Evolutionary conservation across 2,113 vertebrate species (phyloP), one percentile per base, ranked within the genome.

Genomic region (Trachemys scripta): DNA sequence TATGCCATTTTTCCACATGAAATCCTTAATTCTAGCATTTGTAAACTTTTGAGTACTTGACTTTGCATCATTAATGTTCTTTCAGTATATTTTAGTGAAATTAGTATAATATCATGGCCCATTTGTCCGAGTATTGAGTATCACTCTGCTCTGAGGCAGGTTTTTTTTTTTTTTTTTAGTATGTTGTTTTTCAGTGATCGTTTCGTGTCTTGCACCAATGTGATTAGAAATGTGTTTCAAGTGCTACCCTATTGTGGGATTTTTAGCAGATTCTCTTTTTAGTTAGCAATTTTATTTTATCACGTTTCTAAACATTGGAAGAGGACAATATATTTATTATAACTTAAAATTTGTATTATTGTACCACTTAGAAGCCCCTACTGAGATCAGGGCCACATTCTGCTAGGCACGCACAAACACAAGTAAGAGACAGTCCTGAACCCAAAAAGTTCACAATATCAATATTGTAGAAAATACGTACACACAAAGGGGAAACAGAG

Each of bases 61-160:
- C 8, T 80, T 94, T 93, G 76, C 31, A 86, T 65, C 5, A 5
- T 90, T 84, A 38, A 38, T 56, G 22, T 31, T 76, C 29, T 89
- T 92, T 90, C 2, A 13, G 80, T 38, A 87, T 19, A 69, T 7
- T 3, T 38, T 53, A 80, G 76, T 82, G 14, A 84, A 84, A 89
- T 1, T 5, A 49, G 4, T 35, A 42, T 17, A 81, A 76, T 59
- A 22, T 7, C 51, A 3, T 4, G 69, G 38, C 16, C 7, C 8
- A n/a, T 49, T 2, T 59, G 13, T 57, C 81, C 2, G 1, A 69
- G 42, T 80, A 62, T 59, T 2, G 27, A 14, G 0, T 19, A 2
- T 6, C 16, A 59, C 3, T 75, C 22, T n/a, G 76, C 82, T 82
- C 53, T 91, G 24, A 45, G 4, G 2, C 49, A 5, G 1, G 62